These are phyloP conservation scores for Procavia capensis DNA, from an alignment of 2,113 vertebrate species.

Conservation along the genomic window DNA sequence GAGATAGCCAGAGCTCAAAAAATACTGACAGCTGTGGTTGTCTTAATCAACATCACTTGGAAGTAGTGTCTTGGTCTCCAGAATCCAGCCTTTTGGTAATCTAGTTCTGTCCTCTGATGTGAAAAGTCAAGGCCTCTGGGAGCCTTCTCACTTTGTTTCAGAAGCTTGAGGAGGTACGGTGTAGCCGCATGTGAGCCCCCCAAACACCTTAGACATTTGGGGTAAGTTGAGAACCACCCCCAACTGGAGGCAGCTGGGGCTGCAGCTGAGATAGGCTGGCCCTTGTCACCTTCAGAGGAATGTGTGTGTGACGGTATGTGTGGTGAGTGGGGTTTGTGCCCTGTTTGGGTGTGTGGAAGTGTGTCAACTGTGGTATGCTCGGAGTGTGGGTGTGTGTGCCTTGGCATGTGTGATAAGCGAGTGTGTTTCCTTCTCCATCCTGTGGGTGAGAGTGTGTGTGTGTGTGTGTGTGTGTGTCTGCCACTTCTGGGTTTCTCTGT, in stretches of 20 bases:
- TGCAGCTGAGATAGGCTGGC: not conserved
- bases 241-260: not conserved
- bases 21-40: not conserved
- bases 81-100: not conserved
- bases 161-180: not conserved
- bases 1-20: not conserved
- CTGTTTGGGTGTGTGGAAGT: not conserved
- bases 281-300: not conserved
- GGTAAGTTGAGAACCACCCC: not conserved
- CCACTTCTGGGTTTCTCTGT: too few species aligned
- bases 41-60: not conserved
- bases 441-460: not conserved
- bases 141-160: not conserved
- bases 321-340: not conserved
- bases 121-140: not conserved
- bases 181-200: not conserved
- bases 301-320: accelerated
- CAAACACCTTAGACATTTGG: not conserved
- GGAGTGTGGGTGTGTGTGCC: not conserved
- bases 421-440: not conserved
- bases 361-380: not conserved
- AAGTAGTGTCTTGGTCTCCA: not conserved
- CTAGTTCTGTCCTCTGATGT: not conserved
- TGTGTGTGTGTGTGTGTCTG: not conserved
- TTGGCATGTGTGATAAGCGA: not conserved